Evolutionary conservation across 2,797 vertebrate genomes (phyloP), one percentile per base, ranked within the genome.

Genomic region (Crax fasciolata): DNA sequence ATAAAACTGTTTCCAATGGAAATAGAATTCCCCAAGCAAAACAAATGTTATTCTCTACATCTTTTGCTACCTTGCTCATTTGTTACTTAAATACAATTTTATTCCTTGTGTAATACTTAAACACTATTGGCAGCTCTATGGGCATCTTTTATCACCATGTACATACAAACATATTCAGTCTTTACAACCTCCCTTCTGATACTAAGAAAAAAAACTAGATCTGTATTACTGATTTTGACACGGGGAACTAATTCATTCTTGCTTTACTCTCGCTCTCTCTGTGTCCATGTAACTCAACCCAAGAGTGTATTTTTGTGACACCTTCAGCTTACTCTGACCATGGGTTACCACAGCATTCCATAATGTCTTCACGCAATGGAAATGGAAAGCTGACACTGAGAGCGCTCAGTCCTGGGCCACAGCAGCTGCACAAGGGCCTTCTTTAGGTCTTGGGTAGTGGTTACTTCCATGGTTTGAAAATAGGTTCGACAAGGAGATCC

Each of bases 211-310:
- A n/a, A 49, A 9, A 9, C n/a, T 84, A 39, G 18, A 78, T n/a
- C 6, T 2, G 11, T 3, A 32, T 5, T 2, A 6, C 19, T 55
- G 10, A 41, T 46, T 35, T 1, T 8, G n/a, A 70, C 13, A 52
- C 21, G 2, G n/a, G 7, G 15, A 13, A 74, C 32, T 24, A 87
- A 75, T 5, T 5, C 63, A 23, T 39, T 70, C 30, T 61, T 32
- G 30, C 19, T 79, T 81, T 2, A 58, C 6, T 20, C 4, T 66
- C 79, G 39, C 38, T 23, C 44, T 65, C 16, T 54, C 21, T 13
- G 21, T 52, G 78, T 78, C 39, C 30, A 63, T 75, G 54, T 6
- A 67, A 43, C 8, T 4, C 38, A 35, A 49, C 9, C 32, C n/a
- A 28, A 62, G 58, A 19, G 55, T 0, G 1, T 10, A 38, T 13